A percentile compares a stretch with the other conserved stretches of the same genome.
Evolutionary conservation across 1,140 invertebrate genomes (phyloP).

Genomic region (Polypedilum vanderplanki): DNA sequence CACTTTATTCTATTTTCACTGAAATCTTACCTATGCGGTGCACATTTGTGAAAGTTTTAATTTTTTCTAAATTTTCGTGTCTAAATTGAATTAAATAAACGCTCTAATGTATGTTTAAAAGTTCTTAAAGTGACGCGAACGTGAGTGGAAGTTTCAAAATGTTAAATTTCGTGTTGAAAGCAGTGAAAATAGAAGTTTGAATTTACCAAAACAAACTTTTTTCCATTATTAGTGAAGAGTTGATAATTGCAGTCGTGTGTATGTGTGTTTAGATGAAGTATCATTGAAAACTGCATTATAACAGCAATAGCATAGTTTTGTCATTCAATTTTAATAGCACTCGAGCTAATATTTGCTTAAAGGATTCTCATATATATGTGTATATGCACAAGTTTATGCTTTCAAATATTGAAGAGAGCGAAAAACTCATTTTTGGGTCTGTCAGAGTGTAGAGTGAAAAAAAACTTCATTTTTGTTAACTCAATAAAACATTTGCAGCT

Average conservation of each 20-base stretch:
- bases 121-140: neutral
- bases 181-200: neutral
- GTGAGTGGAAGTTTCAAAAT: neutral
- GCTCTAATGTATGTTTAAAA: neutral
- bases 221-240: slow-evolving; percentile 2
- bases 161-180: neutral
- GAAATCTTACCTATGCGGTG: slow-evolving; percentile 9
- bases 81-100: slow-evolving; percentile 13
- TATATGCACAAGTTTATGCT: neutral
- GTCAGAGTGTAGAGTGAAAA: no score
- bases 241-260: neutral
- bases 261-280: neutral
- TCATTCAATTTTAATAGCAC: slow-evolving; percentile 19
- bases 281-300: neutral
- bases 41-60: slow-evolving; percentile 2
- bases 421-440: neutral
- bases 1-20: neutral
- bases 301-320: slow-evolving; percentile 10
- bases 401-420: neutral
- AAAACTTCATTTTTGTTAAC: neutral
- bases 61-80: neutral
- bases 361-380: slow-evolving; percentile 13
- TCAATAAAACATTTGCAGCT: neutral
- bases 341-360: neutral
- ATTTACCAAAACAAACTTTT: slow-evolving; percentile 14